phyloP scores from a whole-genome alignment of 2,888 invertebrate species.

The Gibbula magus region DNA sequence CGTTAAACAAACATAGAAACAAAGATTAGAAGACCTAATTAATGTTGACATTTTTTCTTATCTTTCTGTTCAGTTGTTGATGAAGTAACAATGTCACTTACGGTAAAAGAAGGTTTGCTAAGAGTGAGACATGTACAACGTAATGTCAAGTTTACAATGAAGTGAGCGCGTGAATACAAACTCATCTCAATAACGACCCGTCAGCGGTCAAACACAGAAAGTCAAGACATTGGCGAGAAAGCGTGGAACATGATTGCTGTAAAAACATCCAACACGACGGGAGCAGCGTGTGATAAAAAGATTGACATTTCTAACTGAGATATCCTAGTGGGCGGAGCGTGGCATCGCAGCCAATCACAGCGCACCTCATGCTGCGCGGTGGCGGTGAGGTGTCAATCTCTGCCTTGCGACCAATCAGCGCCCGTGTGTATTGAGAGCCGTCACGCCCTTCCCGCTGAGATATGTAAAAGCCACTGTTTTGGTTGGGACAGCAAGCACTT shows the following conservation, averaged over 20 bases:
- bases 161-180: not conserved
- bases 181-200: not conserved
- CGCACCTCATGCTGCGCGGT: slow-evolving; percentile 45
- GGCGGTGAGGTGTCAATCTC: slow-evolving; percentile 50
- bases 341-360: slow-evolving; percentile 38
- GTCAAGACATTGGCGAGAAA: not conserved
- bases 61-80: not conserved
- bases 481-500: slow-evolving; percentile 47
- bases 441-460: slow-evolving; percentile 43
- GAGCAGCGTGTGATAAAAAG: slow-evolving; percentile 19
- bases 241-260: slow-evolving; percentile 18
- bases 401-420: slow-evolving; percentile 47
- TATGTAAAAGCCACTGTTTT: slow-evolving; percentile 49
- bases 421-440: slow-evolving; percentile 33
- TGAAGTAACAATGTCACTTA: not conserved
- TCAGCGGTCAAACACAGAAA: slow-evolving; percentile 19
- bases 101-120: not conserved
- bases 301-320: slow-evolving; percentile 36
- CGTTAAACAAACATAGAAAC: too few species aligned
- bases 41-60: not conserved
- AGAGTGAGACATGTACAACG: too few species aligned
- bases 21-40: not conserved
- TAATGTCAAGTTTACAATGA: too few species aligned
- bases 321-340: slow-evolving; percentile 36
- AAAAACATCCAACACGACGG: slow-evolving; percentile 27